A percentile compares a stretch with the other conserved stretches of the same genome.
These are phyloP conservation scores for Cynocephalus volans DNA, from an alignment of 2,113 vertebrate species.

Conservation along the genomic window DNA sequence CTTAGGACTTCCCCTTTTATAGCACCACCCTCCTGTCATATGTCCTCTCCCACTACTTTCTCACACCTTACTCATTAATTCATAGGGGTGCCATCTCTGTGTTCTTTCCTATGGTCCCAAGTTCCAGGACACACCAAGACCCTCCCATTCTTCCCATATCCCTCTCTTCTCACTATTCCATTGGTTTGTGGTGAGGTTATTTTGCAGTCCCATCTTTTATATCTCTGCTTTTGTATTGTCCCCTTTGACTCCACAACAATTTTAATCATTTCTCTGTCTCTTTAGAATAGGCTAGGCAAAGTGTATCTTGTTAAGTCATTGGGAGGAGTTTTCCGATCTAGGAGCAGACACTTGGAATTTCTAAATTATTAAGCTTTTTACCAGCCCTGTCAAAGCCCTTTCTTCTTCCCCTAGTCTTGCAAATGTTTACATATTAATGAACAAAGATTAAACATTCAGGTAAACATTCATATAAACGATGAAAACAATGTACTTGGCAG, in stretches of 20 bases:
- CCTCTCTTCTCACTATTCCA: background rate
- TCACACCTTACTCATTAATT: background rate
- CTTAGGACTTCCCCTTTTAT: background rate
- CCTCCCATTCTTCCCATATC: background rate
- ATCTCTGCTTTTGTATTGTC: background rate
- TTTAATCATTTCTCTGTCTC: background rate
- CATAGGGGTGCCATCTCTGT: background rate
- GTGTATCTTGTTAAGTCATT: background rate
- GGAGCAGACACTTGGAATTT: background rate
- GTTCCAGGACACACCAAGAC: background rate
- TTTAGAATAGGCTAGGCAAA: background rate
- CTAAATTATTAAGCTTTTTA: background rate
- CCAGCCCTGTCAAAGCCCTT: background rate
- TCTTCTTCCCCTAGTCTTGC: background rate
- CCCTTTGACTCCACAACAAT: background rate
- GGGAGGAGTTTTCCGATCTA: background rate
- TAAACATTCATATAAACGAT: background rate
- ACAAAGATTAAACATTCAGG: constrained; percentile 34
- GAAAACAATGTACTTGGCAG: background rate
- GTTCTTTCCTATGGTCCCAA: too few species aligned
- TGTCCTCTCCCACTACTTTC: background rate
- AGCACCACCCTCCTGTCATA: background rate
- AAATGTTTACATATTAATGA: background rate
- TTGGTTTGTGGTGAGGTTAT: background rate
- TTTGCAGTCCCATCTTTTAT: background rate